A percentile compares a stretch with the other conserved stretches of the same genome.
Evolutionary conservation across 2,113 vertebrate species (phyloP).

Genomic region (Myocastor coypus): DNA sequence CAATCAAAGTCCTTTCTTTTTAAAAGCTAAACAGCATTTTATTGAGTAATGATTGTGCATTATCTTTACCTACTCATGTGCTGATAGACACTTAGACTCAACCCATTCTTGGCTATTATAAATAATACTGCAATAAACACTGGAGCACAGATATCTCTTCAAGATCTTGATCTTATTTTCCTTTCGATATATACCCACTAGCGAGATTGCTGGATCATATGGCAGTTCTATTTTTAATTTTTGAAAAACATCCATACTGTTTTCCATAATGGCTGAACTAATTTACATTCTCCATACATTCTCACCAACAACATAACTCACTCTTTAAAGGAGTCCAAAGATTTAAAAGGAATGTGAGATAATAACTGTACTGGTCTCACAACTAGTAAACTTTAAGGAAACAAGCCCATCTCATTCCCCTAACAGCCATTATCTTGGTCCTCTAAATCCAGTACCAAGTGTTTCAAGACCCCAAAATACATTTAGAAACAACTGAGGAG

Average conservation of each 20-base stretch:
- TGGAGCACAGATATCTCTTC: background rate
- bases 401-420: background rate
- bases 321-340: slow-evolving; percentile 7
- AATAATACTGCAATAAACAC: background rate
- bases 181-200: slow-evolving; percentile 3
- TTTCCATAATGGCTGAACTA: slow-evolving; percentile 39
- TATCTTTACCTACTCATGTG: background rate
- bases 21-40: background rate
- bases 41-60: rapidly evolving
- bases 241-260: slow-evolving; percentile 32
- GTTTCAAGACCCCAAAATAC: background rate
- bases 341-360: background rate
- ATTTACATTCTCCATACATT: slow-evolving; percentile 56
- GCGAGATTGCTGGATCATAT: slow-evolving; percentile 46
- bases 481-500: background rate
- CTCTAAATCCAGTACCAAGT: background rate
- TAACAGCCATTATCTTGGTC: background rate
- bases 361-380: background rate
- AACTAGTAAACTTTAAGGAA: background rate
- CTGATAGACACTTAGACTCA: background rate
- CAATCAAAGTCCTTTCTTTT: background rate
- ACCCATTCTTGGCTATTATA: background rate
- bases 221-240: slow-evolving; percentile 42
- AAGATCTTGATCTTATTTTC: background rate
- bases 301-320: slow-evolving; percentile 8